Percentiles rank a stretch among this genome's conserved stretches.
phyloP scores from a whole-genome alignment of 2,888 invertebrate genomes.

The Agrilus biguttatus region DNA sequence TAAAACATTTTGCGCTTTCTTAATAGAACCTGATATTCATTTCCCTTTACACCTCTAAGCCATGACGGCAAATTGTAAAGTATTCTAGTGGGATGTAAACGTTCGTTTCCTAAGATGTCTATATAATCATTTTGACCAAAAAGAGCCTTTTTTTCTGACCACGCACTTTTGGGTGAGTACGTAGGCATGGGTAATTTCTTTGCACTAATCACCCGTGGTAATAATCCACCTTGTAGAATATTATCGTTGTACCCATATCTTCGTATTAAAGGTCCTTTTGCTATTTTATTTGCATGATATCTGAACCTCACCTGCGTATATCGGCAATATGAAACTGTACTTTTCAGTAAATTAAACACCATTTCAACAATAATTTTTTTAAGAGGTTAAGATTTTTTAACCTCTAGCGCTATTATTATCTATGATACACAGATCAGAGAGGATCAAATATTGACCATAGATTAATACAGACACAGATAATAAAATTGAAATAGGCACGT shows the following conservation, averaged over 20 bases:
- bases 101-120: conserved; percentile 81
- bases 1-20: conserved; percentile 56
- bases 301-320: conserved; percentile 31
- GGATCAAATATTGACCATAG: too few relatives aligned
- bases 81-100: conserved; percentile 67
- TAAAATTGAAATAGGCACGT: too few relatives aligned
- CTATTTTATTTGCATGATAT: conserved; percentile 47
- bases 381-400: too few relatives aligned
- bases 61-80: conserved; percentile 77
- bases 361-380: neutral
- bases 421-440: too few relatives aligned
- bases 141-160: conserved; percentile 63
- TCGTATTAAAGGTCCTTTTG: conserved; percentile 43
- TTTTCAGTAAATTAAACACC: neutral
- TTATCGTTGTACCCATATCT: conserved; percentile 57
- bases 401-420: too few relatives aligned
- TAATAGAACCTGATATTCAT: conserved; percentile 66
- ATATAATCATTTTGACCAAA: conserved; percentile 97
- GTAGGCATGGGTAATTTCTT: conserved; percentile 47
- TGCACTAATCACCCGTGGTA: conserved; percentile 48
- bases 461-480: too few relatives aligned
- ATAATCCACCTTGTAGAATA: conserved; percentile 48
- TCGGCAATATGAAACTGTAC: too few relatives aligned
- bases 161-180: conserved; percentile 58
- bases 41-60: conserved; percentile 77